Conservation (phyloP, 2,888 invertebrate species). For the Hirtodrosophila duncani region DNA sequence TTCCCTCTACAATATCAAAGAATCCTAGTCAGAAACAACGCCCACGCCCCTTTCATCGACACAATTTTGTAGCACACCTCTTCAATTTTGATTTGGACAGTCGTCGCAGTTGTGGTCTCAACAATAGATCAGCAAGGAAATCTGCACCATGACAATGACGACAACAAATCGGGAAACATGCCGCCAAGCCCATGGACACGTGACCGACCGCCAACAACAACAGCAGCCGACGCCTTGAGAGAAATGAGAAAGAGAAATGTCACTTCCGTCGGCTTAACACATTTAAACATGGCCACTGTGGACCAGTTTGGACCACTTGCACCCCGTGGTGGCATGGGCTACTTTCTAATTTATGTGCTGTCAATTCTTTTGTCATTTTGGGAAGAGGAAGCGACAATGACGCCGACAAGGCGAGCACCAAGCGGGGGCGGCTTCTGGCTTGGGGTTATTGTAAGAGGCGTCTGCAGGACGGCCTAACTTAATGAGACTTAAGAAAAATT, state of each 20-base stretch:
- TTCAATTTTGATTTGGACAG: slow-evolving; percentile 13
- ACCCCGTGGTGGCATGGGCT: slow-evolving; percentile 29
- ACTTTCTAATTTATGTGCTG: slow-evolving; percentile 73
- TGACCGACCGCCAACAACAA: slow-evolving; percentile 45
- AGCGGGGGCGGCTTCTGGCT: slow-evolving; percentile 13
- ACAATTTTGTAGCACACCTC: slow-evolving; percentile 34
- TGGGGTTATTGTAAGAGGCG: slow-evolving; percentile 44
- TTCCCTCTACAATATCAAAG: too few relatives aligned
- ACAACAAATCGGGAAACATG: slow-evolving; percentile 68
- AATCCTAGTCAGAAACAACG: slow-evolving; percentile 23
- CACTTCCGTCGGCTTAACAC: slow-evolving; percentile 70
- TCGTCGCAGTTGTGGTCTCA: neutral
- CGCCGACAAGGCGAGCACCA: slow-evolving; percentile 10
- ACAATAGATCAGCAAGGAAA: slow-evolving; percentile 53
- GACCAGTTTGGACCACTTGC: slow-evolving; percentile 32
- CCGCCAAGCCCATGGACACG: slow-evolving; percentile 63
- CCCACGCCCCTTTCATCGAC: slow-evolving; percentile 23
- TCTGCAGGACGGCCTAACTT: slow-evolving; percentile 63
- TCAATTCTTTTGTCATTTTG: slow-evolving; percentile 72
- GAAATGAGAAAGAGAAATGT: slow-evolving; percentile 54
- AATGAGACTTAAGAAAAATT: slow-evolving; percentile 72
- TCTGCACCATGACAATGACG: slow-evolving; percentile 58
- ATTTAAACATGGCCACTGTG: slow-evolving; percentile 56
- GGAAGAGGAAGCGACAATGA: slow-evolving; percentile 14
- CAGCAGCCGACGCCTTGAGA: slow-evolving; percentile 14